A percentile compares a stretch with the other conserved stretches of the same genome.
Evolutionary conservation across 2,888 invertebrate species (phyloP).

Genomic region (Falcaria lacertinaria): DNA sequence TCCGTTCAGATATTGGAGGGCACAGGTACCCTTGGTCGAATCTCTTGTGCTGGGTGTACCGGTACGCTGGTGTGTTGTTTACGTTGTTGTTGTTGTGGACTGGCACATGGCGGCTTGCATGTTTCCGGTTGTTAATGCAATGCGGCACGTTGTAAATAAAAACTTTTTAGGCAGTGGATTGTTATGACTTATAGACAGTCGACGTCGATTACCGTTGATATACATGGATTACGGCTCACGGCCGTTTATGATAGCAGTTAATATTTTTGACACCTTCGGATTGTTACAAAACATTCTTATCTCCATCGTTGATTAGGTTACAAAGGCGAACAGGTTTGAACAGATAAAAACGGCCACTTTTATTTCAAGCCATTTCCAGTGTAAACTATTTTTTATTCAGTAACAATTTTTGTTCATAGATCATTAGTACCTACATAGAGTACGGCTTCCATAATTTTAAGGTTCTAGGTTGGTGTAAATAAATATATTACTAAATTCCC

Average conservation of each 20-base stretch:
- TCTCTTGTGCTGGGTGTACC: slow-evolving; percentile 25
- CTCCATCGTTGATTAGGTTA: background rate
- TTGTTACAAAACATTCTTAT: background rate
- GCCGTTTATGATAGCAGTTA: background rate
- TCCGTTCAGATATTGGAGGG: background rate
- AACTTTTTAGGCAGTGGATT: slow-evolving; percentile 14
- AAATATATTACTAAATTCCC: no score
- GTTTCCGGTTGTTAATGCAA: slow-evolving; percentile 42
- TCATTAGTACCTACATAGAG: no score
- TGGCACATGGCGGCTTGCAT: slow-evolving; percentile 43
- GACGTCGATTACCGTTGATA: background rate
- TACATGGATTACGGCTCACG: background rate
- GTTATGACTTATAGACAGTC: background rate
- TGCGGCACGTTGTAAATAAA: slow-evolving; percentile 57
- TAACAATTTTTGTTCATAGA: no score
- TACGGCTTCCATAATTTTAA: no score
- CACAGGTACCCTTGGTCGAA: slow-evolving; percentile 25
- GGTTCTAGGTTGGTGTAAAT: no score
- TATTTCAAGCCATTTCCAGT: background rate
- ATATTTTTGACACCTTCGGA: slow-evolving; percentile 4
- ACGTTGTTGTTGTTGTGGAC: slow-evolving; percentile 40
- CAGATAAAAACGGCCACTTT: background rate
- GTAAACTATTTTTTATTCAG: no score
- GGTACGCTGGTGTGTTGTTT: slow-evolving; percentile 56
- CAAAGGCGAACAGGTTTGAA: slow-evolving; percentile 8